A percentile compares a stretch with the other conserved stretches of the same genome.
Conservation (phyloP, 1,140 invertebrate species). For the Leptonema lineaticorne region DNA sequence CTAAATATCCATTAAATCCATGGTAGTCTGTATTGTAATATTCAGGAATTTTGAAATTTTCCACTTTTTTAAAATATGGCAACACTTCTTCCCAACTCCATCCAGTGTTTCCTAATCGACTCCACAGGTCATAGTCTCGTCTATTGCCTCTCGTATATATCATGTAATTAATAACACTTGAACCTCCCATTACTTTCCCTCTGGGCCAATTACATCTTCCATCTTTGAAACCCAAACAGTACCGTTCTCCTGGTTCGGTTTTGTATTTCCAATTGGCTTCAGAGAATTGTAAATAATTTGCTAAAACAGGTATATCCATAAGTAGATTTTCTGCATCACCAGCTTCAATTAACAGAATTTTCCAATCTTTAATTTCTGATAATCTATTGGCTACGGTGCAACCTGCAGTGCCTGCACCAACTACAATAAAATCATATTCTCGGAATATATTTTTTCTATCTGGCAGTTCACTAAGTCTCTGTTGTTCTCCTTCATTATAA, state of each 20-base stretch:
- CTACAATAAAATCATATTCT: slow-evolving; percentile 64
- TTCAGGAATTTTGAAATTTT: slow-evolving; percentile 52
- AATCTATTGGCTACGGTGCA: slow-evolving; percentile 66
- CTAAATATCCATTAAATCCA: slow-evolving; percentile 56
- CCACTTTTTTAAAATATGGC: slow-evolving; percentile 80
- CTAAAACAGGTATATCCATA: slow-evolving; percentile 69
- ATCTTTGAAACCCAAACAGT: slow-evolving; percentile 59
- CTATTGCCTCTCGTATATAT: slow-evolving; percentile 81
- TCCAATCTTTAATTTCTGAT: slow-evolving; percentile 53
- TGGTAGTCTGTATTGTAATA: slow-evolving; percentile 47
- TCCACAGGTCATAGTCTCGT: slow-evolving; percentile 79
- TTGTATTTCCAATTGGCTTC: slow-evolving; percentile 66
- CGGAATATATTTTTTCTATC: slow-evolving; percentile 47
- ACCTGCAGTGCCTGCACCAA: slow-evolving; percentile 75
- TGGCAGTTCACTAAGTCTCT: slow-evolving; percentile 42
- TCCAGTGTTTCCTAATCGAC: slow-evolving; percentile 69
- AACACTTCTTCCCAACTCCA: slow-evolving; percentile 84
- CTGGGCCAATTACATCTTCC: slow-evolving; percentile 69
- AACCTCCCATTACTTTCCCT: slow-evolving; percentile 81
- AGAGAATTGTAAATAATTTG: slow-evolving; percentile 62
- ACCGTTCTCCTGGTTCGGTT: slow-evolving; percentile 60
- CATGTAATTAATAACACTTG: slow-evolving; percentile 87
- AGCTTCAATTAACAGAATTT: slow-evolving; percentile 69
- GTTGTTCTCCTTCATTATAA: slow-evolving; percentile 28
- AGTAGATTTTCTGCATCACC: slow-evolving; percentile 60